Evolutionary conservation across 2,888 invertebrate species (phyloP), one percentile per base, ranked within the genome.

Genomic region (Hyppa rectilinea): DNA sequence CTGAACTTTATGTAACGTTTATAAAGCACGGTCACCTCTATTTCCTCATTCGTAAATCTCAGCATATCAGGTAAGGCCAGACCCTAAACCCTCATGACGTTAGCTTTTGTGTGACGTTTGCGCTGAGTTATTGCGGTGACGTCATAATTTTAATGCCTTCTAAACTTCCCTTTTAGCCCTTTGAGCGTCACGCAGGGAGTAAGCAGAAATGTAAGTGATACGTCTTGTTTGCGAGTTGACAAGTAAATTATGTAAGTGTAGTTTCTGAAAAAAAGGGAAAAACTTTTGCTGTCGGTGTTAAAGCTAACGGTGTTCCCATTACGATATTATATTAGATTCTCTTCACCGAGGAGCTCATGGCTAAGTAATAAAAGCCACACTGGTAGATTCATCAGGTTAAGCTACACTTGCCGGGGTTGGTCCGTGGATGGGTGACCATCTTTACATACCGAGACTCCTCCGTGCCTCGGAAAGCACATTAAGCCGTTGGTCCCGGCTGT

Each of bases 91-190:
- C 63, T 67, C 64, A 59, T 75, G 71, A 65, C 71, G 75, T 82
- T 71, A 82, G 83, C 76, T 55, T 75, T 82, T 63, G 67, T 26
- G 70, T 84, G 78, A 82, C 80, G 62, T 76, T 71, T 69, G 23
- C 55, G 31, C 56, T 80, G 80, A 84, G 66, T 82, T 84, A 84
- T 78, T 76, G 70, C 75, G 78, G 72, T 67, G 68, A 62, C 73
- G 73, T 77, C 76, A 83, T 78, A 71, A 80, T 80, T 84, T 78
- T 71, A 76, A 83, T 80, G 68, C 67, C 71, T 66, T 66, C 71
- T 43, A 70, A 82, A 75, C 63, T 78, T 68, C 23, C 53, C 73
- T 82, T 69, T 70, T 68, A 65, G 52, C 43, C 52, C 38, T 72
- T 75, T 74, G 61, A 60, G 60, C 70, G 59, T 70, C 70, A 63